Conservation (phyloP, 2,797 vertebrate genomes). For the Hyperoplus lanceolatus region DNA sequence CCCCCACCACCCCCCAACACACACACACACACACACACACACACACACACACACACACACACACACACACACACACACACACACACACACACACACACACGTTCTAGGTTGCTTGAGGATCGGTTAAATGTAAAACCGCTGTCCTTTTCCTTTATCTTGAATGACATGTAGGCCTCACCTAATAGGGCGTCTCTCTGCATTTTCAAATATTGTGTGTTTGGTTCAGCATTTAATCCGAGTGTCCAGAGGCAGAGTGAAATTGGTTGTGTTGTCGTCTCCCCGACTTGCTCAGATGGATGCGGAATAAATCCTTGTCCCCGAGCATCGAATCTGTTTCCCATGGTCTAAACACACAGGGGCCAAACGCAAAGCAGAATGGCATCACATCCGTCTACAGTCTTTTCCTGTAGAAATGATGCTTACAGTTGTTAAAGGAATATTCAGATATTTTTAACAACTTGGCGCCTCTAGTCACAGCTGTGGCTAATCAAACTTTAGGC, state of each 20-base stretch:
- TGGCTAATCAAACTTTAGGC: neutral
- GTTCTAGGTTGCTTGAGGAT: slow-evolving; percentile 6
- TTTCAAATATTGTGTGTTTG: slow-evolving; percentile 47
- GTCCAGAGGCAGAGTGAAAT: slow-evolving; percentile 56
- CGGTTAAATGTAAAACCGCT: slow-evolving; percentile 6
- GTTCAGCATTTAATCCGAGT: slow-evolving; percentile 42
- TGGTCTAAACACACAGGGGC: slow-evolving; percentile 37
- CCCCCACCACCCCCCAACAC: neutral
- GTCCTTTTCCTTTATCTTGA: neutral
- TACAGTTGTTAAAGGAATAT: neutral
- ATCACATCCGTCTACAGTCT: neutral
- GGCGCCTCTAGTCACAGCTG: neutral
- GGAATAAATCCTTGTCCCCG: slow-evolving; percentile 50
- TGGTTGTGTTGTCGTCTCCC: slow-evolving; percentile 54
- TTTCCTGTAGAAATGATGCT: slow-evolving; percentile 8
- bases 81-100: no score
- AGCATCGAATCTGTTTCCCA: slow-evolving; percentile 40
- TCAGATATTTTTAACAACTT: slow-evolving; percentile 3
- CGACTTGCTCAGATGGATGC: slow-evolving; percentile 50
- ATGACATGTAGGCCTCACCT: slow-evolving; percentile 13
- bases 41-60: no score
- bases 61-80: no score
- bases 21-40: slow-evolving; percentile 25
- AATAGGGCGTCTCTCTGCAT: slow-evolving; percentile 14
- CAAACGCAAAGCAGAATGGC: slow-evolving; percentile 11